A percentile compares a stretch with the other conserved stretches of the same genome.
Evolutionary conservation across 2,888 invertebrate species (phyloP).

Genomic region (Latheticus oryzae): DNA sequence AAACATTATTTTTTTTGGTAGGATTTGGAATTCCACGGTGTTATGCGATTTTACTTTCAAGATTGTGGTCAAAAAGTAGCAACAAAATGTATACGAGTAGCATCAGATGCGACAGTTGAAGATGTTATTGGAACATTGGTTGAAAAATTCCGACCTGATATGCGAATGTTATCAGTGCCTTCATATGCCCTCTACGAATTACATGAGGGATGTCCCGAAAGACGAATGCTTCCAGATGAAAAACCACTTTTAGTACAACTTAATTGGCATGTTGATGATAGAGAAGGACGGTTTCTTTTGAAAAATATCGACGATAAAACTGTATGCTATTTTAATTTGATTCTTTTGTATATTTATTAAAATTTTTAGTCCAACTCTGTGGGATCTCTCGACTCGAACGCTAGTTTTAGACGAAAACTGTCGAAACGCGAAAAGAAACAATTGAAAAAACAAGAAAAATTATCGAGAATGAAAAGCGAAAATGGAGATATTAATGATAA

Average conservation of each 20-base stretch:
- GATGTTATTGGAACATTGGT: conserved; percentile 97
- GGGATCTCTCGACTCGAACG: conserved; percentile 79
- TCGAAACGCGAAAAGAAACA: conserved; percentile 99
- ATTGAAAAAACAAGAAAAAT: conserved; percentile 92
- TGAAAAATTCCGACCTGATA: conserved; percentile 99
- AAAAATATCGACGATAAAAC: conserved; percentile 90
- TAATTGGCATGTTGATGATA: conserved; percentile 99
- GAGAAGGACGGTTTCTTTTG: conserved; percentile 96
- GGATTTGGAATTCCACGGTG: conserved; percentile 98
- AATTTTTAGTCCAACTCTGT: conserved; percentile 70
- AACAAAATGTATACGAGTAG: conserved; percentile 98
- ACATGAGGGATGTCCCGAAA: conserved; percentile 79
- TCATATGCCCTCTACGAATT: conserved; percentile 82
- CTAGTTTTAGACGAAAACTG: conserved; percentile 91
- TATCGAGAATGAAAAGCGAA: conserved; percentile 80
- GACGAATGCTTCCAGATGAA: conserved; percentile 90
- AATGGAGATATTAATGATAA: conserved; percentile 75
- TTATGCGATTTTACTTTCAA: conserved; percentile 99
- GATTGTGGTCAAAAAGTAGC: conserved; percentile 98
- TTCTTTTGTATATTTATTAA: conserved; percentile 1
- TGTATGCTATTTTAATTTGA: conserved; percentile 59
- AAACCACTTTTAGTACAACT: conserved; percentile 96
- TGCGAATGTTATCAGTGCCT: conserved; percentile 90
- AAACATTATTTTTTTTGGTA: conserved; percentile 64
- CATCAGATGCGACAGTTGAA: conserved; percentile 94